A percentile compares a stretch with the other conserved stretches of the same genome.
Conservation (phyloP, 1,140 invertebrate genomes). For the Ostrea denselamellosa region DNA sequence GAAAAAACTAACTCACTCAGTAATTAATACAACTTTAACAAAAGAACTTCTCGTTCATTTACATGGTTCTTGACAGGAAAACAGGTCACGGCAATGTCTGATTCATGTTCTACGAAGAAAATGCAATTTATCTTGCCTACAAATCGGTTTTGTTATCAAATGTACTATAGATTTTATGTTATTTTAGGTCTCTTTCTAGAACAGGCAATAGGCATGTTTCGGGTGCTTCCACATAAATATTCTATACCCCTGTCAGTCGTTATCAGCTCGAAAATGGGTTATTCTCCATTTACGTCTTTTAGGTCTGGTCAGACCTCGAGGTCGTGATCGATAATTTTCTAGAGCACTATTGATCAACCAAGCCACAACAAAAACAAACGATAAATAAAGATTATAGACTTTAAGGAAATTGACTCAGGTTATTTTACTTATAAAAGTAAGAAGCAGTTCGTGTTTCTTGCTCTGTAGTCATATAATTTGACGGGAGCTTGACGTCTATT, state of each 20-base stretch:
- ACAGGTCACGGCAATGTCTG: neutral
- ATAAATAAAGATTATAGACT: neutral
- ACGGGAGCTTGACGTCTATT: too few species aligned
- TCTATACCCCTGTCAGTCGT: neutral
- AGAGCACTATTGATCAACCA: neutral
- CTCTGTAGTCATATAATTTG: too few species aligned
- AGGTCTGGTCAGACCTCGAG: neutral
- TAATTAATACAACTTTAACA: too few species aligned
- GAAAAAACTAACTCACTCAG: too few species aligned
- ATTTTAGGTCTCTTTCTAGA: neutral
- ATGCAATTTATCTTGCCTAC: neutral
- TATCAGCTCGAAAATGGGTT: neutral
- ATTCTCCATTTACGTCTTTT: neutral
- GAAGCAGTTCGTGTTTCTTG: too few species aligned
- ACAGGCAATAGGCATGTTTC: neutral
- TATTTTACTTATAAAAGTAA: too few species aligned
- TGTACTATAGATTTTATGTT: neutral
- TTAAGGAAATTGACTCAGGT: neutral
- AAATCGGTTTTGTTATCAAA: neutral
- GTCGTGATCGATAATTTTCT: neutral
- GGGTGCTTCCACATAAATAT: neutral
- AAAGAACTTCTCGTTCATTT: too few species aligned
- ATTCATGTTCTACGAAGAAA: neutral
- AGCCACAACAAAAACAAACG: neutral
- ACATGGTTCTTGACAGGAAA: too few species aligned